These are phyloP conservation scores for Eulithis prunata DNA, from an alignment of 2,888 invertebrate genomes.

Conservation along the genomic window DNA sequence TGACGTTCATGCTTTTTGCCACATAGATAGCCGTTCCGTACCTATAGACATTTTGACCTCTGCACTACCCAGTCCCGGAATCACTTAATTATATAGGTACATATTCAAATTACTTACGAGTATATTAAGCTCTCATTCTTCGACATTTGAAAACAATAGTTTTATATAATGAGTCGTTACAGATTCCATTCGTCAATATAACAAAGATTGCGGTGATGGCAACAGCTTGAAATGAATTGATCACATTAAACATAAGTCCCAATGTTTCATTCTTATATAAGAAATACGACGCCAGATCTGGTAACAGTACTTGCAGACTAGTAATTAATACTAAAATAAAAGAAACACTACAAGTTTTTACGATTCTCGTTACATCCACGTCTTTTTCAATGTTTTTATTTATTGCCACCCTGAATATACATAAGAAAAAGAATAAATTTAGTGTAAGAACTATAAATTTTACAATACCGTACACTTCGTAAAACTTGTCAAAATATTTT, in stretches of 20 bases:
- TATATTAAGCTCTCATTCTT: slow-evolving; percentile 10
- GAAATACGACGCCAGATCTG: slow-evolving; percentile 9
- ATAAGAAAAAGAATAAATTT: slow-evolving; percentile 14
- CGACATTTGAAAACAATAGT: slow-evolving; percentile 6
- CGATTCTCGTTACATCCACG: slow-evolving; percentile 2
- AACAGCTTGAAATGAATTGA: slow-evolving; percentile 21
- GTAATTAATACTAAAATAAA: slow-evolving; percentile 16
- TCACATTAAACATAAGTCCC: slow-evolving; percentile 2
- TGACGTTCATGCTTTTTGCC: too few relatives aligned
- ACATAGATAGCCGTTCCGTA: too few relatives aligned
- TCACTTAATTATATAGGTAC: too few relatives aligned
- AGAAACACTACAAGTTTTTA: slow-evolving; percentile 23
- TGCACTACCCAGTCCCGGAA: too few relatives aligned
- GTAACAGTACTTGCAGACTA: slow-evolving; percentile 17
- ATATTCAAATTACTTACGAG: too few relatives aligned
- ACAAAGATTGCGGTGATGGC: slow-evolving; percentile 18
- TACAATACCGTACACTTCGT: slow-evolving; percentile 7
- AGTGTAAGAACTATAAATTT: slow-evolving; percentile 19
- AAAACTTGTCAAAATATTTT: slow-evolving; percentile 8
- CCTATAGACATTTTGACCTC: too few relatives aligned
- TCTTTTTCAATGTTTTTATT: slow-evolving; percentile 1
- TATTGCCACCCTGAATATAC: slow-evolving; percentile 20
- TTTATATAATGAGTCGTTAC: slow-evolving; percentile 8
- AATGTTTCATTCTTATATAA: background rate
- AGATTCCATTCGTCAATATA: slow-evolving; percentile 10